Base-by-base conservation (phyloP, 1,140 invertebrate species). In the Cataglyphis hispanica region DNA sequence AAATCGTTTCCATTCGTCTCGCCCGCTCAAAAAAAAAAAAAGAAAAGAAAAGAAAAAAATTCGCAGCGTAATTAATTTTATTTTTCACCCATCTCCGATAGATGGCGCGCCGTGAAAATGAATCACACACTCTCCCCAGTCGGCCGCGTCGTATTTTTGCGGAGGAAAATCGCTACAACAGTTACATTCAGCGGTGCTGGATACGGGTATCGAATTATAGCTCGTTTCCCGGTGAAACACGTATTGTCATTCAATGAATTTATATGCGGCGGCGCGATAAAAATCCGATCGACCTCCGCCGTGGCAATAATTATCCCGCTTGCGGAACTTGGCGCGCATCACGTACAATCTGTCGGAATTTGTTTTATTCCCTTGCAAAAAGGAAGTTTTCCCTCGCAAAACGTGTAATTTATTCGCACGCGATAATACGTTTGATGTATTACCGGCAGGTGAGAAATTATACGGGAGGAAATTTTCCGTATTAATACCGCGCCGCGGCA, bases 231-330 rank as follows among this genome's bases (percentile, higher is more conserved):
- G 63, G 67, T 90, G 77, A 91, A 90, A 94, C 94, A 93, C 92
- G 93, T 95, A 95, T 95, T 95, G 94, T 95, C 94, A 93, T 94
- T 94, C 92, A 95, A 95, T 91, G 91, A 94, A 94, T 94, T 93
- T 93, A 50, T 93, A 50, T 74, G 72, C 53, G 60, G 37, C 37
- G 78, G n/a, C 78, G 78, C 53, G 75, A 58, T 69, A 72, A 60
- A 83, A 83, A 83, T 83, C 78, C 78, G 37, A 43, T 22, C 25
- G 64, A 5, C 13, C 53, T 34, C 31, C 43, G 10, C 25, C 46
- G 31, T 11, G 11, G 11, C 2, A 19, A 43, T 22, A 70, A 83
- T 7, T 13, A 19, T n/a, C 11, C 25, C 22, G 31, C 67, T 27
- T 37, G 37, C 25, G 13, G 60, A 37, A 72, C 34, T 16, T 16